Evolutionary conservation across 2,888 invertebrate species (phyloP), one percentile per base, ranked within the genome.

Genomic region (Odontothrips loti): DNA sequence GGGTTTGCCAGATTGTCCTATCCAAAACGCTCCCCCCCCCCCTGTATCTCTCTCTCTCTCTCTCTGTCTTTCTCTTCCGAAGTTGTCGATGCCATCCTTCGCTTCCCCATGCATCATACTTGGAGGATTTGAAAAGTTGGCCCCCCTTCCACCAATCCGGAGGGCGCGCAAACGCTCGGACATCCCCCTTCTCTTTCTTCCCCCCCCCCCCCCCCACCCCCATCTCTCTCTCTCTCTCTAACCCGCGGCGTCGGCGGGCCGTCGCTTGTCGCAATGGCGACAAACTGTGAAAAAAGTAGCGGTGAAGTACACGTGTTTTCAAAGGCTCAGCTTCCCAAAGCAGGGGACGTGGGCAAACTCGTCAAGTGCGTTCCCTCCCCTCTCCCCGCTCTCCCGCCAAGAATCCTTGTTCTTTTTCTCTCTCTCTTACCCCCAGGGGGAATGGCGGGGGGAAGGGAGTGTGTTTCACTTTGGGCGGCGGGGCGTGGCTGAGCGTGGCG

Each of bases 301-400:
- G 68, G 68, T 23, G 58, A 58, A 58, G 58, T 58, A 75, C 68
- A 75, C 68, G 68, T 75, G 68, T 75, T 75, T 75, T 75, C 23
- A 75, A 75, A 75, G 68, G 68, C 68, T 75, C 23, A 75, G 68
- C 68, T 58, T 58, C 58, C 58, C 58, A 58, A 58, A 58, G 58
- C 58, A 58, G 58, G 68, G 27, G 27, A 75, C 68, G 68, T 75
- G 68, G 27, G 27, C 68, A 75, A 75, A 75, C 68, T 75, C 68
- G 68, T 75, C 68, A 75, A 75, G 68, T 58, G 58, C 58, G n/a
- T 20, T 6, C 20, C 17, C 9, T 20, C 12, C 51, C 58, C 58
- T 58, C 58, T 6, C 58, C 58, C 2, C 58, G 1, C 11, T 15
- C 58, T 6, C 58, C 17, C 34, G 34, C 34, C 34, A 17, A 58